A percentile compares a stretch with the other conserved stretches of the same genome.
These are phyloP conservation scores for Amphipoea lucens DNA, from an alignment of 2,888 invertebrate genomes.

Conservation along the genomic window DNA sequence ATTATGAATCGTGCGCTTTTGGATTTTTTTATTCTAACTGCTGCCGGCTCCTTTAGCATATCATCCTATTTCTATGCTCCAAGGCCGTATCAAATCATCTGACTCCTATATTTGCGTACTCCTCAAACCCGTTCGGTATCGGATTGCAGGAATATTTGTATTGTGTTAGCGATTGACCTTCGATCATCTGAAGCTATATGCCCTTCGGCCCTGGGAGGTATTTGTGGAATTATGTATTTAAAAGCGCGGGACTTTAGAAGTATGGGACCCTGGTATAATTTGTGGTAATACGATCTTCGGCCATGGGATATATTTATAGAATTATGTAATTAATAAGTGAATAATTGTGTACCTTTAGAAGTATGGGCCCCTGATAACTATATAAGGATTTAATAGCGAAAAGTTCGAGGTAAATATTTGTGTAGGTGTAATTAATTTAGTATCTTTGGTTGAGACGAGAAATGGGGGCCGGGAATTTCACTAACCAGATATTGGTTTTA, in stretches of 20 bases:
- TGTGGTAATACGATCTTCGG: slow-evolving; percentile 10
- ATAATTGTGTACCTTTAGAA: slow-evolving; percentile 16
- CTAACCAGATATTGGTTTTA: background rate
- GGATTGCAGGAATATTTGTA: slow-evolving; percentile 47
- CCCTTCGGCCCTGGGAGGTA: background rate
- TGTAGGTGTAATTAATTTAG: background rate
- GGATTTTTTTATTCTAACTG: background rate
- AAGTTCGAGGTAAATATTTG: slow-evolving; percentile 12
- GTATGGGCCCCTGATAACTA: slow-evolving; percentile 4
- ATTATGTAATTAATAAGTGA: background rate
- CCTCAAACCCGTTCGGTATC: slow-evolving; percentile 46
- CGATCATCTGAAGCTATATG: background rate
- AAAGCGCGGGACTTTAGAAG: background rate
- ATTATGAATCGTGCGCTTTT: no score
- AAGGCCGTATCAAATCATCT: slow-evolving; percentile 11
- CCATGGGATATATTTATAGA: slow-evolving; percentile 7
- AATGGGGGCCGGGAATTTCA: background rate
- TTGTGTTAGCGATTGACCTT: slow-evolving; percentile 39
- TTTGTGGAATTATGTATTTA: background rate
- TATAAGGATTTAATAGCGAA: background rate
- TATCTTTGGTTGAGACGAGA: background rate
- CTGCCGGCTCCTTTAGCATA: background rate
- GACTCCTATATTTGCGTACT: slow-evolving; percentile 46
- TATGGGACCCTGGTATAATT: background rate
- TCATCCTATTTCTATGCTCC: slow-evolving; percentile 30